phyloP scores from a whole-genome alignment of 2,113 vertebrate genomes.

The Macroglossus sobrinus region DNA sequence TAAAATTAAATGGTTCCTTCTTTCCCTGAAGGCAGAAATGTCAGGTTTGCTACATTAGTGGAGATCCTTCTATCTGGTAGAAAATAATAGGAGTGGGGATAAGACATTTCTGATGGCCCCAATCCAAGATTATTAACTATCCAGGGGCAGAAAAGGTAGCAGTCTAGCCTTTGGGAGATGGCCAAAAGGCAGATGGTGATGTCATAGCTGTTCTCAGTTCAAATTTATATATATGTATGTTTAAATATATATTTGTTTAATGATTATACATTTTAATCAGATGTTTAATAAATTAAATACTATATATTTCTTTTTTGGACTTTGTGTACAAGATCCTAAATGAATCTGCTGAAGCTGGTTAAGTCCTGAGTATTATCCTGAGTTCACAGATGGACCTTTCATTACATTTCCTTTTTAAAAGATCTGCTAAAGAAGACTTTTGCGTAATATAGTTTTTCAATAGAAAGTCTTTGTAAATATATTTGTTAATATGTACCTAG shows the following conservation, averaged over 20 bases:
- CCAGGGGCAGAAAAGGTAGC: not conserved
- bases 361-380: not conserved
- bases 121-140: not conserved
- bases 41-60: not conserved
- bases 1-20: not conserved
- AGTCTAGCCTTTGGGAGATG: not conserved
- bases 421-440: not conserved
- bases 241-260: not conserved
- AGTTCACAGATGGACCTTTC: not conserved
- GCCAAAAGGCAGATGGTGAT: not conserved
- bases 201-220: not conserved
- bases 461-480: not conserved
- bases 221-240: not conserved
- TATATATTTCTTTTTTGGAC: not conserved
- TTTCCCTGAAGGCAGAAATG: not conserved
- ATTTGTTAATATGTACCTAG: not conserved
- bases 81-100: not conserved
- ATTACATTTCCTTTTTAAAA: not conserved
- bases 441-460: not conserved
- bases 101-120: not conserved
- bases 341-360: not conserved
- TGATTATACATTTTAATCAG: not conserved
- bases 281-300: not conserved
- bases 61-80: not conserved
- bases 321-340: not conserved